Evolutionary conservation across 2,888 invertebrate genomes (phyloP).

Genomic region (Lepidocyrtinus sp.): DNA sequence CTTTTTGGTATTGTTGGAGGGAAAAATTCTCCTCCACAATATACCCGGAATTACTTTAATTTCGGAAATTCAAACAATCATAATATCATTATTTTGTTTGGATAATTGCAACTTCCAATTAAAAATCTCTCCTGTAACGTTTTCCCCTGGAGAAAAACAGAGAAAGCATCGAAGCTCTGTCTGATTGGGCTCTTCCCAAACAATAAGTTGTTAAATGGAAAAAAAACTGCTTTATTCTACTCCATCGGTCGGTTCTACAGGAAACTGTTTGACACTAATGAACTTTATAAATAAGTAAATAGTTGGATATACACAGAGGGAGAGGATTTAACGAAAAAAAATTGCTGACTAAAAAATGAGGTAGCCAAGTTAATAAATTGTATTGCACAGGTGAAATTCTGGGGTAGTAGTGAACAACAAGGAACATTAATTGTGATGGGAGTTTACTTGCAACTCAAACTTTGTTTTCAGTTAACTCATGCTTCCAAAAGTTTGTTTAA

Average conservation of each 20-base stretch:
- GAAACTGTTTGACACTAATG: neutral
- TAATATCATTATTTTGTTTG: neutral
- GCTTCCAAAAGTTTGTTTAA: neutral
- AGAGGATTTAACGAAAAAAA: neutral
- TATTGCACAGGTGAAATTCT: neutral
- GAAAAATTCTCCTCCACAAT: neutral
- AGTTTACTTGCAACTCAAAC: neutral
- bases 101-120: neutral
- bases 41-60: neutral
- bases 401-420: neutral
- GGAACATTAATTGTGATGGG: too few relatives aligned
- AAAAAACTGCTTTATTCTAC: neutral
- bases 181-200: neutral
- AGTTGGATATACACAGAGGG: neutral
- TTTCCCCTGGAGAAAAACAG: neutral
- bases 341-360: neutral
- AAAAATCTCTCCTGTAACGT: neutral
- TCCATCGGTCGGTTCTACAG: too few relatives aligned
- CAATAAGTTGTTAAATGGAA: neutral
- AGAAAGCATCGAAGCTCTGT: neutral
- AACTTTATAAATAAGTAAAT: neutral
- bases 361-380: neutral
- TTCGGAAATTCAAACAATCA: neutral
- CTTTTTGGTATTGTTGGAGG: neutral
- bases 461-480: neutral